A percentile compares a stretch with the other conserved stretches of the same genome.
phyloP scores from a whole-genome alignment of 2,113 vertebrate genomes.

The Toxostoma redivivum region DNA sequence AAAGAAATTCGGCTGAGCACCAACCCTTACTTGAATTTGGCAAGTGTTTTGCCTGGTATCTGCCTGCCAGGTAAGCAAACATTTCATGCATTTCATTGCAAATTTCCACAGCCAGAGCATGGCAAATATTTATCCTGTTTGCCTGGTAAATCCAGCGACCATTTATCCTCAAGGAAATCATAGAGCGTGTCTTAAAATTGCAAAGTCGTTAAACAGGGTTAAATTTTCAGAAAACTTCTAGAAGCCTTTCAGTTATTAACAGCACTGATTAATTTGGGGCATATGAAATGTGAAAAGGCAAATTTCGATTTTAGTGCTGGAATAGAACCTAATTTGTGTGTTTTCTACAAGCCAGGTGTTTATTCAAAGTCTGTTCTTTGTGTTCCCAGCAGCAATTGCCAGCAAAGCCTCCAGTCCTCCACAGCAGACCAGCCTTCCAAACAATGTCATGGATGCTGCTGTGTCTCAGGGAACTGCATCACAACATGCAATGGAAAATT shows the following conservation, averaged over 20 bases:
- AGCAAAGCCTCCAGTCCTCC: constrained; percentile 75
- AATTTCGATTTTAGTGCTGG: not conserved
- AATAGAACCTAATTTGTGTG: rapidly evolving
- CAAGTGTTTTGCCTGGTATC: constrained; percentile 89
- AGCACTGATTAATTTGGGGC: not conserved
- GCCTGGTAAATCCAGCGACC: not conserved
- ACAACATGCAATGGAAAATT: constrained; percentile 78
- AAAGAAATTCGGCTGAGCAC: constrained; percentile 93
- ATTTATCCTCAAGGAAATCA: not conserved
- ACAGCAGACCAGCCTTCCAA: constrained; percentile 70
- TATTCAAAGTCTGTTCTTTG: not conserved
- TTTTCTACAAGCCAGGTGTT: not conserved
- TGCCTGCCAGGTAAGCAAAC: constrained; percentile 80
- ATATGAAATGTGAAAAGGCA: not conserved
- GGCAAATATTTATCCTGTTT: not conserved
- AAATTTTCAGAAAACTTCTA: not conserved
- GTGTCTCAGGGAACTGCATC: constrained; percentile 76
- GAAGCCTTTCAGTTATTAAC: not conserved
- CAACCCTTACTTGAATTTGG: constrained; percentile 95
- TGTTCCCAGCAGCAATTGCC: constrained; percentile 70
- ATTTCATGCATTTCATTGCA: not conserved
- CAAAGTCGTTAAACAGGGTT: not conserved
- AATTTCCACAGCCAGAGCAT: not conserved
- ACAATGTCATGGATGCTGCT: constrained; percentile 68
- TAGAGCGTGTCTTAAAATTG: not conserved